These are phyloP conservation scores for Drosophila lacteicornis DNA, from an alignment of 1,140 invertebrate genomes.

Conservation along the genomic window DNA sequence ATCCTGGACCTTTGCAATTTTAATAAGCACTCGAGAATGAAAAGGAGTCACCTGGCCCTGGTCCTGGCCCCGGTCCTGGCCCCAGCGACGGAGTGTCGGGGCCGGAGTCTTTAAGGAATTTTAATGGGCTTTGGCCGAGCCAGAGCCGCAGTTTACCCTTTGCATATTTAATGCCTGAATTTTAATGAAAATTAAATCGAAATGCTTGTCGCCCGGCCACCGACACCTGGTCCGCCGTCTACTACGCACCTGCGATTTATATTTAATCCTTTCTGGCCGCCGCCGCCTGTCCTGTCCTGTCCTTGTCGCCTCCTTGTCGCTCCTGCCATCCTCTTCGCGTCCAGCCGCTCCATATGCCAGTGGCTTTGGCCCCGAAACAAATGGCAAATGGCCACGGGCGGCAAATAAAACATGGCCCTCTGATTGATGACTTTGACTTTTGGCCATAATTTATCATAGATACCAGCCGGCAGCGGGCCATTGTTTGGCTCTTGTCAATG, in stretches of 20 bases:
- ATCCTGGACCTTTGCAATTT: conserved; percentile 79
- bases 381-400: conserved; percentile 69
- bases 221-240: conserved; percentile 57
- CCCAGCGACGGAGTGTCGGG: conserved; percentile 12
- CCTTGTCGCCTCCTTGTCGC: too few relatives aligned
- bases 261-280: conserved; percentile 65
- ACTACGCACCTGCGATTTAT: conserved; percentile 70
- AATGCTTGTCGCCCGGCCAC: conserved; percentile 62
- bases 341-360: conserved; percentile 35
- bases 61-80: not conserved
- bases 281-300: not conserved
- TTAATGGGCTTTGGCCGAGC: conserved; percentile 68
- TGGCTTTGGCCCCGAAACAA: conserved; percentile 31
- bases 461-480: conserved; percentile 56
- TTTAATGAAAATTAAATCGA: conserved; percentile 84
- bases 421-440: conserved; percentile 83
- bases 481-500: conserved; percentile 61
- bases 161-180: conserved; percentile 80
- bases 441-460: conserved; percentile 82
- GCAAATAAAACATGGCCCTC: conserved; percentile 76
- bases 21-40: conserved; percentile 83
- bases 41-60: conserved; percentile 65
- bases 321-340: not conserved
- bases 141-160: conserved; percentile 75
- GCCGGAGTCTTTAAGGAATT: conserved; percentile 77